These are phyloP conservation scores for Clarias batrachus DNA, from an alignment of 2,113 vertebrate genomes.

Conservation along the genomic window DNA sequence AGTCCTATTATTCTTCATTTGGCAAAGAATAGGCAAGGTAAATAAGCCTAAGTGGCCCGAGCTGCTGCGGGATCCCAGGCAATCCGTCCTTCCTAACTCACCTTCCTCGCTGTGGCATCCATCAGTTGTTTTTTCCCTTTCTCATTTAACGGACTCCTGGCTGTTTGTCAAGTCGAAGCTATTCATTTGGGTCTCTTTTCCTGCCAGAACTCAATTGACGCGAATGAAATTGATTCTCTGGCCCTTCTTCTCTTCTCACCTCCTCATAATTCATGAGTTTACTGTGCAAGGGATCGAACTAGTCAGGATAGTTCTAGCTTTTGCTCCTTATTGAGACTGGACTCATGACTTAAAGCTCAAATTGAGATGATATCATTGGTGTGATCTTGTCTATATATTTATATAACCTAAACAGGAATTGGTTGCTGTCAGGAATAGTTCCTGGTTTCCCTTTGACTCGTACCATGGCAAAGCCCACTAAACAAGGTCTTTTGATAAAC, in stretches of 20 bases:
- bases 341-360: not conserved
- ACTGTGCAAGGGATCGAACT: not conserved
- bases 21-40: slow-evolving; percentile 12
- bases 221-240: slow-evolving; percentile 2
- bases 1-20: slow-evolving; percentile 10
- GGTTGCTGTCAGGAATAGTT: not conserved
- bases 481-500: not conserved
- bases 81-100: not conserved
- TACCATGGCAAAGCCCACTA: not conserved
- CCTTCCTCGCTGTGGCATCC: not conserved
- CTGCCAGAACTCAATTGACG: not conserved
- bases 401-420: not conserved
- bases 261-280: not conserved
- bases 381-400: not conserved
- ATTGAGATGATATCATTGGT: not conserved
- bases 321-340: not conserved
- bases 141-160: not conserved
- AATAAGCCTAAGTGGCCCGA: slow-evolving; percentile 3
- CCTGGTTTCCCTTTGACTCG: not conserved
- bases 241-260: not conserved
- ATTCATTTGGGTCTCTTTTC: slow-evolving; percentile 1
- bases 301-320: slow-evolving; percentile 1
- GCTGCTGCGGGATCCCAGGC: not conserved
- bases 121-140: not conserved
- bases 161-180: slow-evolving; percentile 16